phyloP scores from a whole-genome alignment of 2,888 invertebrate species.

The Agrotis clavis region DNA sequence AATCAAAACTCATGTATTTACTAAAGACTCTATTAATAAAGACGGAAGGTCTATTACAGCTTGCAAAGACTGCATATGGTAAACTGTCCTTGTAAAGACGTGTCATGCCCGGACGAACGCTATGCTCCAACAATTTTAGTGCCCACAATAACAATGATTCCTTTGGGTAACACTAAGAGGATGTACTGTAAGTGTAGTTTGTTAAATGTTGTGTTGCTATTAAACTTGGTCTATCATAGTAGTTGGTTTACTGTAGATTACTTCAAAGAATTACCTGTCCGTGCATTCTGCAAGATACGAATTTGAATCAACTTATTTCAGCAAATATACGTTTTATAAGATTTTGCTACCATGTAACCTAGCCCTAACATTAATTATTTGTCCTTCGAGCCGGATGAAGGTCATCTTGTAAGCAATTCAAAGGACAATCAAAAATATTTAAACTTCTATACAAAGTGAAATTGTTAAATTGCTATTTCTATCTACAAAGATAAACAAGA shows the following conservation, averaged over 20 bases:
- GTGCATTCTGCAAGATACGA: no score
- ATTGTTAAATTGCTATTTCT: not conserved
- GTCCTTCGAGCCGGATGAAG: no score
- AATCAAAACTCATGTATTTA: slow-evolving; percentile 20
- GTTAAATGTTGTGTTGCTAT: slow-evolving; percentile 44
- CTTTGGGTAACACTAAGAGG: slow-evolving; percentile 66
- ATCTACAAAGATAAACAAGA: not conserved
- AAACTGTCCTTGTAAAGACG: slow-evolving; percentile 66
- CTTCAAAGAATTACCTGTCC: no score
- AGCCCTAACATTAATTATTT: no score
- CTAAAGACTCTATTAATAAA: slow-evolving; percentile 15
- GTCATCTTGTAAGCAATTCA: no score
- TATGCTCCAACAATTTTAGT: slow-evolving; percentile 81
- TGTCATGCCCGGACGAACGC: slow-evolving; percentile 76
- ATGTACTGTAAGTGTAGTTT: slow-evolving; percentile 39
- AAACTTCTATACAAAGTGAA: not conserved
- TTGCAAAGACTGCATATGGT: slow-evolving; percentile 42
- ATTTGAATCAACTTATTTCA: no score
- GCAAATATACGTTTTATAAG: no score
- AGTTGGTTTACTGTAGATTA: no score
- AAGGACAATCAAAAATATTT: no score
- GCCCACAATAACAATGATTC: slow-evolving; percentile 78
- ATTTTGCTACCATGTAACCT: no score
- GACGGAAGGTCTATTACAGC: slow-evolving; percentile 22
- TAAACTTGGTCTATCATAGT: slow-evolving; percentile 27